phyloP scores from a whole-genome alignment of 2,113 vertebrate genomes.

The Sceloporus tristichus region DNA sequence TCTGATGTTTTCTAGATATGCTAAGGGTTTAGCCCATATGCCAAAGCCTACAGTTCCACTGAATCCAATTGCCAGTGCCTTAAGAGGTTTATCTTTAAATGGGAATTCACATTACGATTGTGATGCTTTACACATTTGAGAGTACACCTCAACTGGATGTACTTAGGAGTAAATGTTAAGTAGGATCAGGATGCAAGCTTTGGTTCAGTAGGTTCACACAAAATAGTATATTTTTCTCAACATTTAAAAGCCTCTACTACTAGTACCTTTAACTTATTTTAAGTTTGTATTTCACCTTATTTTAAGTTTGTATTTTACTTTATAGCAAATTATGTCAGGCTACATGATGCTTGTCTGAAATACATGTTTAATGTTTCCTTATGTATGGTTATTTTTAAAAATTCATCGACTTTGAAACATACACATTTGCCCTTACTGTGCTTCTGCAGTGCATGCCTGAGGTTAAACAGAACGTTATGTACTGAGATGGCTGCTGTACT shows the following conservation, averaged over 20 bases:
- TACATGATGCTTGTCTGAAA: background rate
- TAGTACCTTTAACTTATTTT: background rate
- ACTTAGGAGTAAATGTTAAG: background rate
- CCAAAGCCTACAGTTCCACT: slow-evolving; percentile 40
- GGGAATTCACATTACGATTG: background rate
- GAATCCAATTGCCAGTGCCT: background rate
- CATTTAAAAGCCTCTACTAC: background rate
- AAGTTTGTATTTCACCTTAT: background rate
- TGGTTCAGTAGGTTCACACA: background rate
- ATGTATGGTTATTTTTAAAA: background rate
- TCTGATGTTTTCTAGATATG: slow-evolving; percentile 57
- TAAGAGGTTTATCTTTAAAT: background rate
- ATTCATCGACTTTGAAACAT: background rate
- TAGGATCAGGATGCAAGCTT: background rate
- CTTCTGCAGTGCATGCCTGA: background rate
- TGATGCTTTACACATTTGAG: background rate
- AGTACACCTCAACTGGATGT: background rate
- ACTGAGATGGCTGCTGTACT: background rate
- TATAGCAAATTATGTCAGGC: background rate
- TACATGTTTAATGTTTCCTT: background rate
- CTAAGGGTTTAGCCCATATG: slow-evolving; percentile 46
- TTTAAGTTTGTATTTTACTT: background rate
- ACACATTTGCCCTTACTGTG: background rate
- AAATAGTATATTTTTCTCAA: background rate
- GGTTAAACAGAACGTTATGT: background rate